Evolutionary conservation across 2,888 invertebrate genomes (phyloP), one percentile per base, ranked within the genome.

Genomic region (Melieria omissa): DNA sequence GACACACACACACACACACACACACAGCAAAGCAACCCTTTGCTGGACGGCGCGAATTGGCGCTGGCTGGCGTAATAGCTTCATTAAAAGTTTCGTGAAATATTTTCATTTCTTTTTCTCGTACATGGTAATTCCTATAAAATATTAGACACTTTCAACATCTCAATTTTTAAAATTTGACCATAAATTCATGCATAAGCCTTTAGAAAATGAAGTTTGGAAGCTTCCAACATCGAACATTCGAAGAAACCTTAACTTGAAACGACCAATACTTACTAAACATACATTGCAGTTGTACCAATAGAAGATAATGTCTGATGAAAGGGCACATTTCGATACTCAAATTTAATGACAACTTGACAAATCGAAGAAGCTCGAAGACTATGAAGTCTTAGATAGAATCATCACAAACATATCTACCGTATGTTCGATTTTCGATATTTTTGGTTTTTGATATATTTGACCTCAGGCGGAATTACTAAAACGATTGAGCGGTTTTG

Each of bases 11-110:
- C 14, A 70, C 55, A 62, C 47, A 52, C 41, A 52, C 44, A 61
- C 5, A 60, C 45, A 65, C 47, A 29, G 10, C 69, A 52, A 69
- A 68, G 52, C 73, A 72, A 71, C 65, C 70, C 69, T 66, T 73
- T 74, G 63, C 14, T 12, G 14, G 57, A 55, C 55, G 61, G 54
- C 42, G 44, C 57, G 65, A 29, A 29, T 29, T 3, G 29, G 29
- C 29, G 60, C 42, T 66, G 47, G 29, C 62, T 29, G 45, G 45
- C 69, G 62, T 69, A 69, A 69, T 69, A 55, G 69, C 70, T 70
- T 75, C 71, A 74, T 76, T 76, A 72, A 74, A 73, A 73, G 70
- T 66, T 70, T 73, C 74, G 46, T 74, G 65, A 70, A 71, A 64
- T 70, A 61, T 46, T 5, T 54, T 65, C 47, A 58, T 69, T 72